A percentile compares a stretch with the other conserved stretches of the same genome.
Evolutionary conservation across 1,140 invertebrate genomes (phyloP).

Genomic region (Melanaphis sacchari): DNA sequence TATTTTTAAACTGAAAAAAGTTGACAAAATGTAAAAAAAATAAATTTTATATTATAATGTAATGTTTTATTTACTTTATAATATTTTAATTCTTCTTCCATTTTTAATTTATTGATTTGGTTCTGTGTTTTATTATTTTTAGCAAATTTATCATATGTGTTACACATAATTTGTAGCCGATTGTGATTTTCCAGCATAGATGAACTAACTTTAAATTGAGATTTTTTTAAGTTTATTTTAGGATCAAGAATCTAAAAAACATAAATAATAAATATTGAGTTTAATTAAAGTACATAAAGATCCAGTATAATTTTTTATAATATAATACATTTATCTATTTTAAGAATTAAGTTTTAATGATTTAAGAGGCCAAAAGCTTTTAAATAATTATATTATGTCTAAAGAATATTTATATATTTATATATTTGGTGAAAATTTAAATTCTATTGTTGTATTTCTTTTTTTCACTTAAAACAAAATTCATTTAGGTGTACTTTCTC

Average conservation of each 20-base stretch:
- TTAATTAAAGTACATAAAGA: background rate
- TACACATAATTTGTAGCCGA: background rate
- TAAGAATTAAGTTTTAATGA: background rate
- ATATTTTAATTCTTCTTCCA: conserved; percentile 44
- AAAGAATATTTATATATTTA: background rate
- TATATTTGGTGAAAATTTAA: no score
- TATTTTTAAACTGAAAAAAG: conserved; percentile 5
- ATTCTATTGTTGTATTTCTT: no score
- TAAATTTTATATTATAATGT: background rate
- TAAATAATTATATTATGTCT: background rate
- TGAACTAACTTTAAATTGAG: background rate
- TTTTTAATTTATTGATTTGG: conserved; percentile 28
- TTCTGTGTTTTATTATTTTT: background rate
- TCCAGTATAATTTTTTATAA: background rate
- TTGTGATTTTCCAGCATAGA: conserved; percentile 18
- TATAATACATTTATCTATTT: background rate
- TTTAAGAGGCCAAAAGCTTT: background rate
- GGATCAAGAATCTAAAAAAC: conserved; percentile 24
- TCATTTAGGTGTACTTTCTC: no score
- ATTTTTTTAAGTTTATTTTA: conserved; percentile 18
- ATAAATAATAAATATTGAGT: background rate
- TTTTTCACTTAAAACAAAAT: no score
- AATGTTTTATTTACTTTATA: conserved; percentile 28
- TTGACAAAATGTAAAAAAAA: background rate
- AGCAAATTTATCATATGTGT: background rate